phyloP scores from a whole-genome alignment of 1,140 invertebrate genomes.

The Patella vulgata region DNA sequence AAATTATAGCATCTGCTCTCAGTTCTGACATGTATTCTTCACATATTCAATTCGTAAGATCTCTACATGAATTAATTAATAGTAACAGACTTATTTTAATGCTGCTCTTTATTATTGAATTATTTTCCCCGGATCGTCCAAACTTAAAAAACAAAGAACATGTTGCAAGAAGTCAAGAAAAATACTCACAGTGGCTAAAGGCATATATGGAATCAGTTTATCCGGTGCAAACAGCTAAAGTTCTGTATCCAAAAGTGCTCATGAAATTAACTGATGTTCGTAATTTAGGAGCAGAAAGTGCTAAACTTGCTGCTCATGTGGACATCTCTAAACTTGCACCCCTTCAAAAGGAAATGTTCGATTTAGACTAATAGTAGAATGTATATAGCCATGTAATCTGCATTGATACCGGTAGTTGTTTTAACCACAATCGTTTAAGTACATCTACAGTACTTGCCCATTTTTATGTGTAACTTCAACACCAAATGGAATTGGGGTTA shows the following conservation, averaged over 20 bases:
- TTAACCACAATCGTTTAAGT: too few relatives aligned
- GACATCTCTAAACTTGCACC: conserved; percentile 56
- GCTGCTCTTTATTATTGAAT: conserved; percentile 86
- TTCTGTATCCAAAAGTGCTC: conserved; percentile 85
- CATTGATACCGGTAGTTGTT: too few relatives aligned
- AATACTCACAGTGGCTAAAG: conserved; percentile 87
- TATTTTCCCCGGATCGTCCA: conserved; percentile 85
- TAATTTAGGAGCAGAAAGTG: conserved; percentile 50
- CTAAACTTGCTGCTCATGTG: conserved; percentile 47
- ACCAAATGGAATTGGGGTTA: too few relatives aligned
- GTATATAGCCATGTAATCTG: too few relatives aligned
- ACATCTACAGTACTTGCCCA: too few relatives aligned
- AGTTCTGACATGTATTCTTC: conserved; percentile 49
- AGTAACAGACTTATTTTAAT: conserved; percentile 88
- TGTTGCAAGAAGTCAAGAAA: conserved; percentile 89
- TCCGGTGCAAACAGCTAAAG: conserved; percentile 77
- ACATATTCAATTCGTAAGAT: conserved; percentile 52
- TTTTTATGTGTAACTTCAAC: too few relatives aligned
- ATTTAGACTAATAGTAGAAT: conserved; percentile 51
- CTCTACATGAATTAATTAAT: conserved; percentile 67
- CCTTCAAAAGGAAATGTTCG: conserved; percentile 54
- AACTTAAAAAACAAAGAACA: conserved; percentile 84
- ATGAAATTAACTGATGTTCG: conserved; percentile 82
- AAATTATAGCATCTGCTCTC: conserved; percentile 77
- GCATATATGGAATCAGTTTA: conserved; percentile 87